Percentiles rank a stretch among this genome's conserved stretches.
Conservation (phyloP, 2,797 vertebrate species). For the Buphagus erythrorhynchus region DNA sequence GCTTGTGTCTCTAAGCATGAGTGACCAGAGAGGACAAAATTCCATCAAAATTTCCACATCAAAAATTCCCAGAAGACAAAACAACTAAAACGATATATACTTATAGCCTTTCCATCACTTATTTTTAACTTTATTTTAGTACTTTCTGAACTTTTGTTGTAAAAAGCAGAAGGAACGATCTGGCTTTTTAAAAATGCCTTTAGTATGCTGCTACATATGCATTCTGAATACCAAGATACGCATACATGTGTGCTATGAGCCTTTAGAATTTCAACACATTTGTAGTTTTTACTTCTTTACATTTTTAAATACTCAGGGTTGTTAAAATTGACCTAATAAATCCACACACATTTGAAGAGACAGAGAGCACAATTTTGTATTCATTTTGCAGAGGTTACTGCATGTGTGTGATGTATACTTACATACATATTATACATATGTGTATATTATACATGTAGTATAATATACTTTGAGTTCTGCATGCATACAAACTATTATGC, state of each 20-base stretch:
- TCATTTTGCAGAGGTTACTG: neutral
- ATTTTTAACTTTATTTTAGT: neutral
- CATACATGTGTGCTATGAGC: neutral
- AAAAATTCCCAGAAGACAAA: neutral
- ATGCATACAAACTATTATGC: neutral
- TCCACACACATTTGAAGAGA: neutral
- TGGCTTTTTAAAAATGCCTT: neutral
- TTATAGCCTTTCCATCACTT: neutral
- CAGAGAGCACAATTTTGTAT: neutral
- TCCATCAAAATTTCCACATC: neutral
- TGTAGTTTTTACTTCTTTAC: neutral
- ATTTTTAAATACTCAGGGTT: neutral
- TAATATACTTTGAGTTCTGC: neutral
- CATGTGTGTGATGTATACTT: neutral
- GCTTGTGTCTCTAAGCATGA: constrained; percentile 50
- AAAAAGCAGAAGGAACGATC: constrained; percentile 14
- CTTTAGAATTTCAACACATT: neutral
- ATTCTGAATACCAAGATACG: neutral
- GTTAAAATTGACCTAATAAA: neutral
- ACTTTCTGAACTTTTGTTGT: neutral
- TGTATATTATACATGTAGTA: neutral
- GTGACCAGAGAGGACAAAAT: constrained; percentile 13
- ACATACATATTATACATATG: accelerated
- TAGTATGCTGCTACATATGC: neutral
- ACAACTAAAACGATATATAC: neutral